Evolutionary conservation across 2,888 invertebrate genomes (phyloP), one percentile per base, ranked within the genome.

Genomic region (Neria commutata): DNA sequence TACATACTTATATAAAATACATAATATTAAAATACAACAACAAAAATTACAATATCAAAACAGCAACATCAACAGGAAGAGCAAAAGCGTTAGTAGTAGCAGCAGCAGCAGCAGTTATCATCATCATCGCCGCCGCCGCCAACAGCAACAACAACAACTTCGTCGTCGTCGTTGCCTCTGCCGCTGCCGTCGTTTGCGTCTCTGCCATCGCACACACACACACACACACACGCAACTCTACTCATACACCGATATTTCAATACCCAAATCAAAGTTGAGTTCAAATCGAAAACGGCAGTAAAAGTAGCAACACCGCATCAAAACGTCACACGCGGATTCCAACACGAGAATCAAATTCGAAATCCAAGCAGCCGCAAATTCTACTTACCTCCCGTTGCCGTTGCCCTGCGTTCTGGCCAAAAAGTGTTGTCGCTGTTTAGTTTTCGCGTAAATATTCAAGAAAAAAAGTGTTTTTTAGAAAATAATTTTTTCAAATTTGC

Each of bases 261-360:
- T 72, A 72, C 71, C 73, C 73, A 72, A 76, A 76, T 76, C 76
- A 76, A 76, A 76, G 76, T 76, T 74, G 71, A 75, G 75, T 75
- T 77, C 76, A 76, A 76, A 77, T 76, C 77, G 77, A 75, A 76
- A 73, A 73, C 76, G 74, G 74, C 76, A 73, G 76, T 74, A 77
- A 77, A 70, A 75, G 71, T 70, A 77, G 77, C 76, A 76, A 77
- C 76, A 76, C 74, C 76, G 75, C 71, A 67, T 69, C 70, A 67
- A 69, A 71, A 71, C 68, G n/a, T 61, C 70, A 67, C 71, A 72
- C 73, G 73, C 72, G 72, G 70, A 72, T 68, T 42, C 42, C 4
- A 6, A n/a, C 4, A 14, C n/a, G n/a, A 37, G 37, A n/a, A n/a
- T n/a, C n/a, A n/a, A n/a, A n/a, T n/a, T n/a, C n/a, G n/a, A n/a